Base-by-base conservation (phyloP, 2,113 vertebrate species). In the Actenoides lindsayi region DNA sequence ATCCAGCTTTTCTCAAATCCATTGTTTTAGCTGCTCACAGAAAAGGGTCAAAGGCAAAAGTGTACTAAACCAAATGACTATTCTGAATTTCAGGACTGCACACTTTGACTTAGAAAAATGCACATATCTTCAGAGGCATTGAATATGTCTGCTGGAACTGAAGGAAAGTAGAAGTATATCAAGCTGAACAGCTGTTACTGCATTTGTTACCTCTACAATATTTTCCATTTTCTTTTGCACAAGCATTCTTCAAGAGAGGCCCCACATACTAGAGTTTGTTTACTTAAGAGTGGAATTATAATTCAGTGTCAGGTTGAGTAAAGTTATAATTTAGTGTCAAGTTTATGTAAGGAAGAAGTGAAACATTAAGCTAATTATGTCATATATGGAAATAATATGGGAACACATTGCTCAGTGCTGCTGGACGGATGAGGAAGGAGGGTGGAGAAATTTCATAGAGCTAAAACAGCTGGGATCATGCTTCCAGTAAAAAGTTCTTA, bases 301-400 rank as follows among this genome's bases (percentile, higher is more conserved):
- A 48, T 87, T 91, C 56, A 57, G 9, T 69, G 64, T 89, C 57
- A 64, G 85, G 48, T 90, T 97, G 16, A 12, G 16, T 56, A 63
- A 39, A 96, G 91, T 95, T 78, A 80, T 18, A 83, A 48, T 87
- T 89, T 60, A 57, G 8, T 69, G 64, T 89, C 57, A 64, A 81
- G 48, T 90, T 97, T 94, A 70, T 42, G 28, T 59, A 42, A 95
- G 65, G 39, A 95, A 92, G 64, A 33, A 75, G 37, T 62, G 53
- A 96, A 96, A 93, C 25, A 57, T 84, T 77, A 93, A 59, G 41
- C 27, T 71, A 77, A 76, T 69, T 89, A 31, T 2, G 1, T 88
- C 62, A 68, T 87, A 73, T 51, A 93, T 50, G 90, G 62, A 95
- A 96, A 95, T 91, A 64, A 78, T 90, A 75, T 54, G 69, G 59